Evolutionary conservation across 2,888 invertebrate genomes (phyloP), one percentile per base, ranked within the genome.

Genomic region (Dasysyrphus tricinctus): DNA sequence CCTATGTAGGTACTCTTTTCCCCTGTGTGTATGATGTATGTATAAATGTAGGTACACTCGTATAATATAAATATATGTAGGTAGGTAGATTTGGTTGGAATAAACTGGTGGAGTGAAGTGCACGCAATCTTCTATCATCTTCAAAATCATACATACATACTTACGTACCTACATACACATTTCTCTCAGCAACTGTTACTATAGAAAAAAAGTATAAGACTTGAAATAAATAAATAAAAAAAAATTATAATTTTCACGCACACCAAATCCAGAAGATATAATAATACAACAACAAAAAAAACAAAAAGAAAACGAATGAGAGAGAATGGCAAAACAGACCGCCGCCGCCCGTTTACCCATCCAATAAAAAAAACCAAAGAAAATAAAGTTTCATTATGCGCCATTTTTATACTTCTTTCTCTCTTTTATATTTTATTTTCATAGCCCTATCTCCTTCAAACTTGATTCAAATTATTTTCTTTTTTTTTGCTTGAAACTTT

Each of bases 371-470:
- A 32, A 32, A 5, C 34, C 57, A 61, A 78, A 74, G 59, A 82
- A 82, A 82, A 82, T 73, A 78, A 82, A 78, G 67, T 82, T 82
- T 78, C 44, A 74, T 82, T 82, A 78, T 82, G 82, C 78, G 67
- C 82, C 78, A 82, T 82, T 78, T 82, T 77, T 67, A 54, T 78
- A 59, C 57, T 73, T 44, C 29, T 44, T 42, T 54, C 54, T 19
- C 67, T 54, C 39, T 67, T 34, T 9, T 7, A 5, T 16, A 49
- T 56, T 56, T 12, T 49, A 24, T 49, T 42, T 14, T 16, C 14
- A 47, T 47, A 19, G 9, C 24, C 12, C 34, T 19, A 5, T 77
- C 67, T 82, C 47, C n/a, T 29, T 12, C 65, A 67, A 70, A 78
- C 72, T 82, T 69, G 49, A 78, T 82, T 78, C 59, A 34, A 47